A percentile compares a stretch with the other conserved stretches of the same genome.
phyloP scores from a whole-genome alignment of 2,113 vertebrate species.

The Calidris pygmaea region DNA sequence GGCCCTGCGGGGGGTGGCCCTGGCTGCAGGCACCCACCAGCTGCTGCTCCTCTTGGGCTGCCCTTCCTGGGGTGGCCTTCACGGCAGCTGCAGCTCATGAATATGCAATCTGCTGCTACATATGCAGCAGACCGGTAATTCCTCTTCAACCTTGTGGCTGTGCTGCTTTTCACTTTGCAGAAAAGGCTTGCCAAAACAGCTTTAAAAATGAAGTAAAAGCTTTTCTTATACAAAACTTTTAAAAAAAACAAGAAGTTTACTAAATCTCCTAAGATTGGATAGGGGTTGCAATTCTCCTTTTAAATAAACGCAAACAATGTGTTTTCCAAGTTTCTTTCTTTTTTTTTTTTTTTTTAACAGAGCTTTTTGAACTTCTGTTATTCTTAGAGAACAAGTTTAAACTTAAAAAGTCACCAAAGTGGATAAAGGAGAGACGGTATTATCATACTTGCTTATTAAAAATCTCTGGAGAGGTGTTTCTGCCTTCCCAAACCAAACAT shows the following conservation, averaged over 20 bases:
- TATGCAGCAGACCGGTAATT: constrained; percentile 20
- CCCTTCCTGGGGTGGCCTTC: background rate
- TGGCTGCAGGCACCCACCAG: background rate
- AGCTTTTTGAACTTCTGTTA: background rate
- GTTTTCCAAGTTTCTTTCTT: background rate
- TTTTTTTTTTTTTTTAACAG: background rate
- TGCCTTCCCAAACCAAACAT: constrained; percentile 35
- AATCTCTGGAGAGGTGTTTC: background rate
- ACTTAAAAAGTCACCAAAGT: background rate
- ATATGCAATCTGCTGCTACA: constrained; percentile 21
- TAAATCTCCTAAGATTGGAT: background rate
- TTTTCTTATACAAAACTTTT: background rate
- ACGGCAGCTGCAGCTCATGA: constrained; percentile 11
- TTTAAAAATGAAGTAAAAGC: background rate
- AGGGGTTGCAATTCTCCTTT: background rate
- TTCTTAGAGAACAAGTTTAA: background rate
- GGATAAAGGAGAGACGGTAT: background rate
- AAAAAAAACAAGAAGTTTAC: background rate
- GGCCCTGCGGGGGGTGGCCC: too few relatives aligned
- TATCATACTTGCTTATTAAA: constrained; percentile 19
- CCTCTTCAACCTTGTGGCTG: background rate
- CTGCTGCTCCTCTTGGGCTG: background rate
- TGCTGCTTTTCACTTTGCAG: background rate
- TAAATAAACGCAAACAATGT: background rate
- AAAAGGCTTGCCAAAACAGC: background rate